phyloP scores from a whole-genome alignment of 2,113 vertebrate genomes.

The Motacilla alba region DNA sequence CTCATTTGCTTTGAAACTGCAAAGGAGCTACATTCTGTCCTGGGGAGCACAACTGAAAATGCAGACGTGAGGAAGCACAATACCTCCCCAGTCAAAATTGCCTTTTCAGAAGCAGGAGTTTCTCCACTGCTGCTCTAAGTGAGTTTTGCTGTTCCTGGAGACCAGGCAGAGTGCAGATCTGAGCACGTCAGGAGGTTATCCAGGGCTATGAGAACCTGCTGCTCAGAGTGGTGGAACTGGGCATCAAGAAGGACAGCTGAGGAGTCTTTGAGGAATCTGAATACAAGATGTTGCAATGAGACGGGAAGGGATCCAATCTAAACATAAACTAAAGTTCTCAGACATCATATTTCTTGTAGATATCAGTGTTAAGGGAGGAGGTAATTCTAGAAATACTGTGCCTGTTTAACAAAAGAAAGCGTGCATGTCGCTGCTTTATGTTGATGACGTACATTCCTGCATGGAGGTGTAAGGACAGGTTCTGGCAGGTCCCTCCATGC shows the following conservation, averaged over 20 bases:
- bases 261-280: neutral
- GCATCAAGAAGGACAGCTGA: neutral
- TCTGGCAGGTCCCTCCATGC: neutral
- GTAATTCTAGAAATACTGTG: neutral
- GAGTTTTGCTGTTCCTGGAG: neutral
- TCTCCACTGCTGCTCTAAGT: neutral
- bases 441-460: rapidly evolving
- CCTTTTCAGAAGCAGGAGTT: neutral
- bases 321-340: neutral
- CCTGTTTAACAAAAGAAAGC: neutral
- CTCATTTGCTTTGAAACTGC: neutral
- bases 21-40: neutral
- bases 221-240: neutral
- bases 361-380: neutral
- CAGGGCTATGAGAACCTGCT: neutral
- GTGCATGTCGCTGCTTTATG: rapidly evolving
- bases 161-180: neutral
- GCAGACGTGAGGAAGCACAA: neutral
- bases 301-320: neutral
- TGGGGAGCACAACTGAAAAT: neutral
- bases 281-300: neutral
- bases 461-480: neutral
- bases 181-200: neutral
- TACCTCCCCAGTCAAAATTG: neutral
- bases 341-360: neutral